Base-by-base conservation (phyloP, 2,797 vertebrate genomes). In the Pterois miles region DNA sequence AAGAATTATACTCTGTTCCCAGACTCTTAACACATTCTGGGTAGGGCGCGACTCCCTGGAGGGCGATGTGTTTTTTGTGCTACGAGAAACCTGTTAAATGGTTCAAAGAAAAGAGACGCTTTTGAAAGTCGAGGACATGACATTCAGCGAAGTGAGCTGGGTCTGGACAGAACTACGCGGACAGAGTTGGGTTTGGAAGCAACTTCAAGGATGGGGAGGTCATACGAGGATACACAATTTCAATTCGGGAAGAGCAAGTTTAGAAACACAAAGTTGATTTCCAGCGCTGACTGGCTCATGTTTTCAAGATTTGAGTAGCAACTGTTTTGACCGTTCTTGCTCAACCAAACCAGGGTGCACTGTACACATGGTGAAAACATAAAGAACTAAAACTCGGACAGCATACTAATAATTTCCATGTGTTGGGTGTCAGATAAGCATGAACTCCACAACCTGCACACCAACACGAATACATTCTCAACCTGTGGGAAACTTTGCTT, bases 191-290 rank as follows among this genome's bases (percentile, higher is more conserved):
- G 62, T 83, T 87, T 87, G 78, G 80, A 88, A 53, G 43, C 8
- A 59, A 82, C 77, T 78, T 84, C 59, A 70, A 82, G 71, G 66
- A 82, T 54, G 36, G n/a, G 6, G 68, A 87, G 81, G 83, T 86
- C 80, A 85, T 25, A 11, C 4, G 72, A 92, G 83, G 87, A 85
- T 22, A 80, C 77, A 78, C 53, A 57, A 76, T 66, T 76, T 88
- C 27, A 66, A 53, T 46, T 78, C 48, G 80, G 78, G 77, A 78
- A 73, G 75, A 64, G 59, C 43, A 23, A 76, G 58, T 85, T 86
- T 67, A 83, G 70, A 81, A 76, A 86, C 22, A 63, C 33, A 78
- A 71, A 66, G 71, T 34, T 40, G 34, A 86, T 80, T 80, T 82
- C 14, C 71, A 87, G 69, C n/a, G 2, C 50, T 29, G 65, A 65